Evolutionary conservation across 2,888 invertebrate genomes (phyloP).

Genomic region (Metallyticus violacea): DNA sequence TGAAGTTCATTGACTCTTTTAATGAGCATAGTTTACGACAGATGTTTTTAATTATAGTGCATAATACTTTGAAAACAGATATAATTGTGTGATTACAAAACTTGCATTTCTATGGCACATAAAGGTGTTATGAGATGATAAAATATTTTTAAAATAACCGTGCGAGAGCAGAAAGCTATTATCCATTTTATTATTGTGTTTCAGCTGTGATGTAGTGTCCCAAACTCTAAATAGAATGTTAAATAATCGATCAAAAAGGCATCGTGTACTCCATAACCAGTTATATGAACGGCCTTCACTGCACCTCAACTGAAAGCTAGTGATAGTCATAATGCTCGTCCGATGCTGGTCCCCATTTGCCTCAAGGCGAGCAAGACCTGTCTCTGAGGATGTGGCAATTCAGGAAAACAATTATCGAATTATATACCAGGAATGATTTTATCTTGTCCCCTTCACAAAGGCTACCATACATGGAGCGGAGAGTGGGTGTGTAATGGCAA

Average conservation of each 20-base stretch:
- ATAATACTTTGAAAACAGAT: too few species aligned
- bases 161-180: too few species aligned
- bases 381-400: slow-evolving; percentile 2
- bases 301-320: not conserved
- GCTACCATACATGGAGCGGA: not conserved
- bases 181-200: too few species aligned
- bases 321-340: not conserved
- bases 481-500: slow-evolving; percentile 4
- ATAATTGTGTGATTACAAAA: too few species aligned
- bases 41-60: too few species aligned
- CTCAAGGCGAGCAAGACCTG: not conserved
- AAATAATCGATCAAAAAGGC: not conserved
- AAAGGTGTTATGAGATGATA: too few species aligned
- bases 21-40: too few species aligned
- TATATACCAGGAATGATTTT: slow-evolving; percentile 6
- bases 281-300: not conserved
- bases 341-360: too few species aligned
- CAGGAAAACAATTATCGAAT: slow-evolving; percentile 17
- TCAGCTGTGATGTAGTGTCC: not conserved
- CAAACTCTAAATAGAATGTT: not conserved
- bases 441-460: not conserved
- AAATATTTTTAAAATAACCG: too few species aligned
- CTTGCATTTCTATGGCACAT: too few species aligned
- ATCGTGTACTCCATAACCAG: not conserved
- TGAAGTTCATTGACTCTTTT: too few species aligned